Evolutionary conservation across 2,888 invertebrate species (phyloP).

Genomic region (Stenichneumon culpator): DNA sequence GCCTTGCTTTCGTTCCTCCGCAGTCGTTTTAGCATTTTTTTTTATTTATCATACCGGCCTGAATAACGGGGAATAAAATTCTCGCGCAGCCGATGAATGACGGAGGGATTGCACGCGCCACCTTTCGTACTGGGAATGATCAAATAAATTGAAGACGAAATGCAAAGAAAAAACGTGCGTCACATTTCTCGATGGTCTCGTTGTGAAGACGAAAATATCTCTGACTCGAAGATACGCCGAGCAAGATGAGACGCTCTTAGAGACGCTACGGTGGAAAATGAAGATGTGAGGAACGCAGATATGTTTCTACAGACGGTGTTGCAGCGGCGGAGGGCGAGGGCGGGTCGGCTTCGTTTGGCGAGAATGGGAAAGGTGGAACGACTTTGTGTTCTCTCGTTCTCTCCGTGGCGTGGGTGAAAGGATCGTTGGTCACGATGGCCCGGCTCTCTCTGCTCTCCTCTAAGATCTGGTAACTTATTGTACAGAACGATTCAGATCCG

Average conservation of each 20-base stretch:
- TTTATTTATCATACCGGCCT: conserved; percentile 48
- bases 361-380: conserved; percentile 51
- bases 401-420: conserved; percentile 41
- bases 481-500: conserved; percentile 42
- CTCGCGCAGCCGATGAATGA: not conserved
- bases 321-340: conserved; percentile 20
- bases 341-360: conserved; percentile 32
- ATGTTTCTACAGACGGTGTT: conserved; percentile 28
- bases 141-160: conserved; percentile 26
- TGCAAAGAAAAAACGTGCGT: conserved; percentile 18
- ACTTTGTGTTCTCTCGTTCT: conserved; percentile 34
- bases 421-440: conserved; percentile 62
- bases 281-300: conserved; percentile 46
- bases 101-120: no score
- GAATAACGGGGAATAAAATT: conserved; percentile 29
- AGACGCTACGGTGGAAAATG: conserved; percentile 44
- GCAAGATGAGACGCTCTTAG: conserved; percentile 31
- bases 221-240: conserved; percentile 15
- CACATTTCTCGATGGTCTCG: not conserved
- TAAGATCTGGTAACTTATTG: conserved; percentile 42
- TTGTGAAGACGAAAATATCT: conserved; percentile 34
- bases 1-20: conserved; percentile 26
- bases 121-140: conserved; percentile 11
- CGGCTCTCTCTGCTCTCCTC: conserved; percentile 39
- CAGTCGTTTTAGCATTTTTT: conserved; percentile 50